Evolutionary conservation across 2,888 invertebrate species (phyloP).

Genomic region (Cosmorhoe ocellata): DNA sequence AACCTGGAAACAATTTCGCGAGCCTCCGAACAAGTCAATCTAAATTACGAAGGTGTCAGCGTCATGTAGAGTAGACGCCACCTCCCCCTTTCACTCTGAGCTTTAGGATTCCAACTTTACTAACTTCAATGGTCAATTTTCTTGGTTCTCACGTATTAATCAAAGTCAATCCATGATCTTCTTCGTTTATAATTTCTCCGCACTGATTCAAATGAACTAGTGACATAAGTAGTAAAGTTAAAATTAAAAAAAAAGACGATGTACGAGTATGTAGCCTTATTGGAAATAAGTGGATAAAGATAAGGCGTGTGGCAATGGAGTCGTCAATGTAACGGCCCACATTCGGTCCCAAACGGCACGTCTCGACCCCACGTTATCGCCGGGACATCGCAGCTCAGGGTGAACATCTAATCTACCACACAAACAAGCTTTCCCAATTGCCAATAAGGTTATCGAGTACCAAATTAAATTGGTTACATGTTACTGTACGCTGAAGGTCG

Average conservation of each 20-base stretch:
- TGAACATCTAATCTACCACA: conserved; percentile 72
- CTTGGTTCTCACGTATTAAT: too few species aligned
- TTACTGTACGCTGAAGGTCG: conserved; percentile 50
- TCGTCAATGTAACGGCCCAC: conserved; percentile 66
- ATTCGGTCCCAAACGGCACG: conserved; percentile 62
- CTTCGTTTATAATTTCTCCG: too few species aligned
- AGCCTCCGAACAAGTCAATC: conserved; percentile 66
- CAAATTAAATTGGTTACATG: conserved; percentile 70
- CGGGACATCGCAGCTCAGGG: conserved; percentile 70
- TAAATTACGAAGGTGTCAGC: conserved; percentile 53
- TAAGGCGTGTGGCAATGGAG: conserved; percentile 60
- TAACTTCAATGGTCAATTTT: too few species aligned
- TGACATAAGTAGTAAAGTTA: too few species aligned
- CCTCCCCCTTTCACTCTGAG: conserved; percentile 17
- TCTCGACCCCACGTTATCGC: conserved; percentile 65
- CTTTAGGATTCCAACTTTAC: neutral
- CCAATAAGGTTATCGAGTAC: conserved; percentile 71
- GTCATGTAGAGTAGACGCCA: conserved; percentile 6
- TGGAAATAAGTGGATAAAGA: conserved; percentile 49
- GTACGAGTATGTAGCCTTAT: neutral
- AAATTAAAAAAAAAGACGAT: too few species aligned
- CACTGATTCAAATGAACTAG: too few species aligned
- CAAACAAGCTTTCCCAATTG: conserved; percentile 71
- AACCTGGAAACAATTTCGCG: conserved; percentile 55
- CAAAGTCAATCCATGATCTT: too few species aligned